phyloP scores from a whole-genome alignment of 2,113 vertebrate species.

The Otus sunia region DNA sequence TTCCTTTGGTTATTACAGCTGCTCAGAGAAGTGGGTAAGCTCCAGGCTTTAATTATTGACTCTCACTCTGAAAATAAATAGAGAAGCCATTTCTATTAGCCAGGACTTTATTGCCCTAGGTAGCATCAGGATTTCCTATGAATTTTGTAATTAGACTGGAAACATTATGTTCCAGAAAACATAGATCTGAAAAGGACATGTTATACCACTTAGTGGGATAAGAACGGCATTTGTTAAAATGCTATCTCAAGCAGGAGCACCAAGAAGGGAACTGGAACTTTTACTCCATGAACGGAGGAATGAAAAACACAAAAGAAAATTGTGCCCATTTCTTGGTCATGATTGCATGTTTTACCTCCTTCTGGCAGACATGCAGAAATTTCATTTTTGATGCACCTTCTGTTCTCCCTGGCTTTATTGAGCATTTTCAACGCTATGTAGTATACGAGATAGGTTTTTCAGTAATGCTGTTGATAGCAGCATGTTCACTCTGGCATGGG shows the following conservation, averaged over 20 bases:
- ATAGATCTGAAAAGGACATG: constrained; percentile 1
- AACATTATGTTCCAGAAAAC: constrained; percentile 40
- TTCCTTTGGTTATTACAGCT: constrained; percentile 50
- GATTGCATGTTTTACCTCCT: not conserved
- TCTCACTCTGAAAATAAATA: constrained; percentile 54
- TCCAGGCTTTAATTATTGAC: constrained; percentile 67
- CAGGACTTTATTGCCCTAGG: constrained; percentile 21
- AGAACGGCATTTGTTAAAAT: not conserved
- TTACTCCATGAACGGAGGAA: not conserved
- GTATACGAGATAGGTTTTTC: not conserved
- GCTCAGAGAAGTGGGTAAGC: constrained; percentile 44
- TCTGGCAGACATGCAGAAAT: not conserved
- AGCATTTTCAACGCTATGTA: not conserved
- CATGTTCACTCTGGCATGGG: not conserved
- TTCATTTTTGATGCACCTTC: not conserved
- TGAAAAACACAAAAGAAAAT: not conserved
- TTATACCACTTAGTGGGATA: constrained; percentile 14
- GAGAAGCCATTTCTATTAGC: constrained; percentile 41
- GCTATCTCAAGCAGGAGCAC: not conserved
- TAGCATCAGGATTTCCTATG: constrained; percentile 42
- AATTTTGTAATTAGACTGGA: constrained; percentile 55
- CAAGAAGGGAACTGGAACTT: not conserved
- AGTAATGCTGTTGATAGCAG: not conserved
- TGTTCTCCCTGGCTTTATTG: not conserved
- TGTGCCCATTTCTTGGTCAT: not conserved